These are phyloP conservation scores for Parelbella ahira DNA, from an alignment of 2,888 invertebrate genomes.

Conservation along the genomic window DNA sequence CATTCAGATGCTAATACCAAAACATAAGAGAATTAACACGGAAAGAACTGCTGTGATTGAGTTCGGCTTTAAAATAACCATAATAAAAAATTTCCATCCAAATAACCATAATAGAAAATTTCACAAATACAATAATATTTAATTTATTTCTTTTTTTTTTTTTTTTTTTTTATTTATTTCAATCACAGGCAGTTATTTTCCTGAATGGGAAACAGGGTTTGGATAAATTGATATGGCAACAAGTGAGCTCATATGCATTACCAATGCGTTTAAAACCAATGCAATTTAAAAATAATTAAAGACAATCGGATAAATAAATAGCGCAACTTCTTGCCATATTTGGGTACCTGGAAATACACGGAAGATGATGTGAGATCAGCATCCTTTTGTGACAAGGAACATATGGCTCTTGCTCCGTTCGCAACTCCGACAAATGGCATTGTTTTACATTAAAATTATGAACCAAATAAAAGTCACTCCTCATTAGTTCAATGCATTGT, in stretches of 20 bases:
- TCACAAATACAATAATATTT: not conserved
- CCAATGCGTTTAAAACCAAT: not conserved
- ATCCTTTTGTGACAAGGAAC: conserved; percentile 48
- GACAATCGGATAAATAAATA: too few species aligned
- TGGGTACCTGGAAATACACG: conserved; percentile 74
- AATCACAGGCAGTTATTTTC: conserved; percentile 50
- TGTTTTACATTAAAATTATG: conserved; percentile 5
- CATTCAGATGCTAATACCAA: conserved; percentile 70
- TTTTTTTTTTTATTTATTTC: conserved; percentile 24
- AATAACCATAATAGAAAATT: too few species aligned
- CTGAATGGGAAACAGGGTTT: conserved; percentile 45
- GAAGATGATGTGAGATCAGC: conserved; percentile 69
- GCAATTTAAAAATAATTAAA: too few species aligned
- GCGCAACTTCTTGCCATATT: conserved; percentile 58
- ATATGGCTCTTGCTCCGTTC: conserved; percentile 46
- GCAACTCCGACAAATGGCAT: conserved; percentile 44
- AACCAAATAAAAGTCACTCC: conserved; percentile 1
- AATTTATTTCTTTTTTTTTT: too few species aligned
- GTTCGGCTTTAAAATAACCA: too few species aligned
- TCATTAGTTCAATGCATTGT: conserved; percentile 4
- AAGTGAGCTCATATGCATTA: not conserved
- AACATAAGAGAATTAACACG: conserved; percentile 41
- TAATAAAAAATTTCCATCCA: too few species aligned
- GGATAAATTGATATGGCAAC: conserved; percentile 7
- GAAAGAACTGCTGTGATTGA: conserved; percentile 33